Evolutionary conservation across 2,888 invertebrate species (phyloP).

Genomic region (Drosophila borborema): DNA sequence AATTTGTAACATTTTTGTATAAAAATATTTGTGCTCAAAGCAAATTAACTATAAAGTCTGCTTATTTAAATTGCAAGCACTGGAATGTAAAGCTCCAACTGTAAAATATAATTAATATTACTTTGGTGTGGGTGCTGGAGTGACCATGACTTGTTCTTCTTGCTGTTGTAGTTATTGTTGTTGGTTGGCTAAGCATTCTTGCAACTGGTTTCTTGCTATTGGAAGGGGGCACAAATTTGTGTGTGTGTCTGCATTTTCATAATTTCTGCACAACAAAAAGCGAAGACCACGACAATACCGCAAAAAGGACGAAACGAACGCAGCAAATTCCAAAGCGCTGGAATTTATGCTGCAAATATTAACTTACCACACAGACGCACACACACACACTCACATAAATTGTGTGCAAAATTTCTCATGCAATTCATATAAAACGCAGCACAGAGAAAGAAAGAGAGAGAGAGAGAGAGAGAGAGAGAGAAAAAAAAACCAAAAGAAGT

Average conservation of each 20-base stretch:
- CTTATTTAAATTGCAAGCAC: conserved; percentile 56
- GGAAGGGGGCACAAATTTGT: conserved; percentile 9
- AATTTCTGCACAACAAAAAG: conserved; percentile 66
- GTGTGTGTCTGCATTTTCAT: conserved; percentile 62
- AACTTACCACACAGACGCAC: conserved; percentile 66
- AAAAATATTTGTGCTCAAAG: conserved; percentile 46
- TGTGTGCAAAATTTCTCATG: conserved; percentile 50
- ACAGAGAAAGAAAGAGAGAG: neutral
- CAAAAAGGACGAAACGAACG: conserved; percentile 57
- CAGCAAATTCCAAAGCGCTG: conserved; percentile 69
- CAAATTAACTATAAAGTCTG: conserved; percentile 64
- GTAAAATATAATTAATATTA: conserved; percentile 70
- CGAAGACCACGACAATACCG: conserved; percentile 46
- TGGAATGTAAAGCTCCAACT: conserved; percentile 48
- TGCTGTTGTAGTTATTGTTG: neutral
- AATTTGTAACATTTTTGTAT: conserved; percentile 33
- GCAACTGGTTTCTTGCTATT: conserved; percentile 29
- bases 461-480: neutral
- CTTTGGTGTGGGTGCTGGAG: conserved; percentile 23
- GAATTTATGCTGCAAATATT: conserved; percentile 79
- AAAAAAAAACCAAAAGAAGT: conserved; percentile 3
- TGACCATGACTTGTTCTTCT: conserved; percentile 18
- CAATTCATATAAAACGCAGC: conserved; percentile 54
- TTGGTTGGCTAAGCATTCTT: conserved; percentile 7
- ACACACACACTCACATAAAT: conserved; percentile 40